Conservation (phyloP, 2,888 invertebrate species). For the Himalopsyche japonica region DNA sequence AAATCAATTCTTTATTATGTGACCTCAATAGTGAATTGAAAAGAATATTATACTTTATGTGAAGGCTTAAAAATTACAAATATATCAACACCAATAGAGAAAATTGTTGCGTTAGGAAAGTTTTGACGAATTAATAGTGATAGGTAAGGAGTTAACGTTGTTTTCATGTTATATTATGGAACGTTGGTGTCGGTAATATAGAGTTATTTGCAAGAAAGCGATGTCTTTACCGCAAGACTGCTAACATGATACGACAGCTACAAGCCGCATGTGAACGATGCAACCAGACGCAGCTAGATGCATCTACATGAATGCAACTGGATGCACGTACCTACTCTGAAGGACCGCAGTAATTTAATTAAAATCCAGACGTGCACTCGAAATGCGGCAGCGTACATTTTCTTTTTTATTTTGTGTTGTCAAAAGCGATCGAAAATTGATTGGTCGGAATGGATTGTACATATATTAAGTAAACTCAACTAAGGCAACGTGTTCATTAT, state of each 20-base stretch:
- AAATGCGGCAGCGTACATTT: constrained; percentile 18
- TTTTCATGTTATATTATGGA: neutral
- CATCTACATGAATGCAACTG: neutral
- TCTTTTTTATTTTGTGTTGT: constrained; percentile 4
- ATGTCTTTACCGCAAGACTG: constrained; percentile 1
- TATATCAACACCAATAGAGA: no score
- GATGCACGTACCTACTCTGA: constrained; percentile 13
- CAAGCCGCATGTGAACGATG: constrained; percentile 18
- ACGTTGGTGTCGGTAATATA: neutral
- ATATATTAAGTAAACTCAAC: neutral
- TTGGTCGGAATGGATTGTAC: neutral
- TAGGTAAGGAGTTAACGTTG: no score
- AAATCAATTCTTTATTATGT: no score
- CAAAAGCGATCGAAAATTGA: constrained; percentile 1
- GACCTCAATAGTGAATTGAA: no score
- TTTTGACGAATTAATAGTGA: no score
- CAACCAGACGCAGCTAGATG: constrained; percentile 1
- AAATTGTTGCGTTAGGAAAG: no score
- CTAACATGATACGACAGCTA: constrained; percentile 30
- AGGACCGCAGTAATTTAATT: constrained; percentile 41
- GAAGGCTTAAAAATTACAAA: no score
- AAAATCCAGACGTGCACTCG: constrained; percentile 34
- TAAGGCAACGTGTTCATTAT: neutral
- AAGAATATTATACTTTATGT: no score
- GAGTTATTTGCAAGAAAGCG: neutral